Base-by-base conservation (phyloP, 2,113 vertebrate species). In the Hipposideros armiger region DNA sequence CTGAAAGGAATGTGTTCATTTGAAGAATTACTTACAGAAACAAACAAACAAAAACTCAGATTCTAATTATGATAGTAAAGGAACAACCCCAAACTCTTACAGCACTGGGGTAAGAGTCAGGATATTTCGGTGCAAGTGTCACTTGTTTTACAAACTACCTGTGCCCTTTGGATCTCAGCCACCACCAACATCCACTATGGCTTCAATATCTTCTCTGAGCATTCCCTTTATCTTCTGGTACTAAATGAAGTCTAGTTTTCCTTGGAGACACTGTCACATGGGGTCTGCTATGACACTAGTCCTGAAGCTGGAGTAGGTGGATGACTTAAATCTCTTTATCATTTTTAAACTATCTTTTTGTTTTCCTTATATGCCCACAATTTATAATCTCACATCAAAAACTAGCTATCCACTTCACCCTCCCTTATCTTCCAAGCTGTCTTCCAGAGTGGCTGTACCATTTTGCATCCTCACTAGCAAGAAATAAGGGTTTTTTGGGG, bases 41-140 rank as follows among this genome's bases (percentile, higher is more conserved):
- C 64, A 67, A 52, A n/a, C n/a, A 56, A 24, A 36, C 50, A 90
- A 58, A 3, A 5, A 58, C 19, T 76, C 11, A 94, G 47, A 67
- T 94, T 50, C 47, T 87, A 88, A 85, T 40, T 58, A 72, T 42
- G 19, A 73, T 17, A 85, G 7, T 17, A 62, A 82, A 82, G 11
- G 1, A 77, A 66, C 13, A 60, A 60, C 0, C 0, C 15, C 28
- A 84, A 72, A 45, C 20, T 20, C 4, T 20, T n/a, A 40, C 1
- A 52, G 2, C 2, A 20, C 0, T 58, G 7, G 11, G 50, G 32
- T 70, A 42, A 67, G n/a, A 72, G 9, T 82, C 26, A 67, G 24
- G 24, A 40, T 47, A 40, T 70, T 83, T 70, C 84, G 4, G 0
- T 15, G 0, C 6, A 32, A 4, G 5, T n/a, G 2, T n/a, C 2